phyloP scores from a whole-genome alignment of 2,888 invertebrate species.

The Ceraclea dissimilis region DNA sequence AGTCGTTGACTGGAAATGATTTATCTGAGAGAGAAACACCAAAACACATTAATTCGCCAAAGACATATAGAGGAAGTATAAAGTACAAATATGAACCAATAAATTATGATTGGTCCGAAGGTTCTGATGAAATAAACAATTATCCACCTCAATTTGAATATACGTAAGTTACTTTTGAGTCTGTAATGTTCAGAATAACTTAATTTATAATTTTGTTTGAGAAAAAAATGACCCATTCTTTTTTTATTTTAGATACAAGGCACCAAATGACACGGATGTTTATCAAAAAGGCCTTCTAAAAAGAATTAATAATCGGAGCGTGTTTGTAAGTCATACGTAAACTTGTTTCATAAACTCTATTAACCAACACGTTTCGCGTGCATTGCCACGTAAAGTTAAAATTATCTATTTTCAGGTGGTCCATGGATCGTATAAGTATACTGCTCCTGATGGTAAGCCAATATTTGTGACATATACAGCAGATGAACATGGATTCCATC shows the following conservation, averaged over 20 bases:
- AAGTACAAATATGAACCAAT: slow-evolving; percentile 11
- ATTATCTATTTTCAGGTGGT: slow-evolving; percentile 45
- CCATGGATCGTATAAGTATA: slow-evolving; percentile 59
- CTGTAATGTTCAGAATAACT: background rate
- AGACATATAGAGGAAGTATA: slow-evolving; percentile 8
- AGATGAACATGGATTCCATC: slow-evolving; percentile 62
- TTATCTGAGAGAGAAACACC: slow-evolving; percentile 3
- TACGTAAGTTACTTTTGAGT: slow-evolving; percentile 14
- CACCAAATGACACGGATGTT: slow-evolving; percentile 49
- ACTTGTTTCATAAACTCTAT: too few species aligned
- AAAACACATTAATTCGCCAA: background rate
- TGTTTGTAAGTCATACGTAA: slow-evolving; percentile 32
- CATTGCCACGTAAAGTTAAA: too few species aligned
- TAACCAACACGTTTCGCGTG: too few species aligned
- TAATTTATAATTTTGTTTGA: too few species aligned
- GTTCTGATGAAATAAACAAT: background rate
- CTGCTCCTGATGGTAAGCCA: slow-evolving; percentile 57
- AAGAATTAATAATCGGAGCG: slow-evolving; percentile 35
- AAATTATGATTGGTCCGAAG: slow-evolving; percentile 6
- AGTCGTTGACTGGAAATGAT: too few species aligned
- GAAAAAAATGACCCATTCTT: too few species aligned
- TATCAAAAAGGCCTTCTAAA: slow-evolving; percentile 44
- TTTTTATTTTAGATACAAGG: slow-evolving; percentile 50
- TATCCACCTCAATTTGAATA: slow-evolving; percentile 19
- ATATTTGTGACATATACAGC: slow-evolving; percentile 57